Conservation (phyloP, 64 coral and sea anemone genomes). For the Cladopsammia gracilis region DNA sequence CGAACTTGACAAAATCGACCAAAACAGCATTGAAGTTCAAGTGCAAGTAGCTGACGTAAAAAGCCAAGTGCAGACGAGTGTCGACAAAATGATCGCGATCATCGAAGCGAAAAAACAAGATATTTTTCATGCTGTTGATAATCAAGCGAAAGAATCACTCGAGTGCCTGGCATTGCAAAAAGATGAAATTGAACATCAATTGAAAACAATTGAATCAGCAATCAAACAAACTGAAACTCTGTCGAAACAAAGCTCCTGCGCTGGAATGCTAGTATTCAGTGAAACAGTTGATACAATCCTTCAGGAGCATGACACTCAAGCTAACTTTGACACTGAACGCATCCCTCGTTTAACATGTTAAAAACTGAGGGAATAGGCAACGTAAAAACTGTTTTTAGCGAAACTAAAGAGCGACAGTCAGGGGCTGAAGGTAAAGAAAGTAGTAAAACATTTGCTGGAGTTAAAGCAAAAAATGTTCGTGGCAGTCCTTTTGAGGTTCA, state of each 20-base stretch:
- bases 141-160: neutral
- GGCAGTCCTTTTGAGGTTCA: slow-evolving; percentile 27
- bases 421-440: slow-evolving; percentile 20
- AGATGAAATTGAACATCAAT: too few species aligned
- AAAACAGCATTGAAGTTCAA: neutral
- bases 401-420: neutral
- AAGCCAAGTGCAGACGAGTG: too few species aligned
- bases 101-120: too few species aligned
- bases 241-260: too few species aligned
- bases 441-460: slow-evolving; percentile 31
- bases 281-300: too few species aligned
- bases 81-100: too few species aligned
- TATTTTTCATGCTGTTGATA: neutral
- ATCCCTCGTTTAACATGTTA: neutral
- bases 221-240: too few species aligned
- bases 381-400: neutral
- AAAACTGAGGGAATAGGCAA: neutral
- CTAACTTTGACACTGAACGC: too few species aligned
- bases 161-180: neutral
- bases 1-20: neutral
- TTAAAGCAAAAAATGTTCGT: slow-evolving; percentile 31
- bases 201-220: too few species aligned
- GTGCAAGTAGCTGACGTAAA: neutral
- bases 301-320: too few species aligned
- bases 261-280: too few species aligned